Conservation (phyloP, 2,888 invertebrate genomes). For the Galeruca laticollis region DNA sequence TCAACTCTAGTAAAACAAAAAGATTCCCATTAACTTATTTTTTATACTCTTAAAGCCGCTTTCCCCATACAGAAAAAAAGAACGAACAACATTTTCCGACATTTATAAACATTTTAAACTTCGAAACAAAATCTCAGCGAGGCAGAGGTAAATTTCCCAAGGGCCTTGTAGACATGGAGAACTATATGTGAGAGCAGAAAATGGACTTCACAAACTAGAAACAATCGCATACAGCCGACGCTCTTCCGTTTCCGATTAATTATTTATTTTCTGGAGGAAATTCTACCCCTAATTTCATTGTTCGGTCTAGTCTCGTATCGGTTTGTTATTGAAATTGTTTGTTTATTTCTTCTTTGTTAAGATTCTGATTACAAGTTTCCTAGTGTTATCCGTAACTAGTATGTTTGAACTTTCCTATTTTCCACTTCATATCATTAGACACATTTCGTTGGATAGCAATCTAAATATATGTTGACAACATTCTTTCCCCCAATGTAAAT, state of each 20-base stretch:
- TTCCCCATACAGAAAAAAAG: slow-evolving; percentile 3
- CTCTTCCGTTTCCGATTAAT: slow-evolving; percentile 42
- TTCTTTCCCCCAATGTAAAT: too few relatives aligned
- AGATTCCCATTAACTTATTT: too few relatives aligned
- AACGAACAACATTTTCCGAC: slow-evolving; percentile 42
- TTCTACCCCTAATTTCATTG: slow-evolving; percentile 28
- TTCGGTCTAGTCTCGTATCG: slow-evolving; percentile 17
- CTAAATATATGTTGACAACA: too few relatives aligned
- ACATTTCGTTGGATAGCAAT: too few relatives aligned
- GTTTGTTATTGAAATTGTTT: slow-evolving; percentile 20
- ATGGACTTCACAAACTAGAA: slow-evolving; percentile 54
- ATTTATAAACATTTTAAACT: slow-evolving; percentile 55
- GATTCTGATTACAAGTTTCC: background rate
- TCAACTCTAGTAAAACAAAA: too few relatives aligned
- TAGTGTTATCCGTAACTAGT: background rate
- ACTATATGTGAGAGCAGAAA: slow-evolving; percentile 51
- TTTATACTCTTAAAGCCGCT: background rate
- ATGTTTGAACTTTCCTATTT: background rate
- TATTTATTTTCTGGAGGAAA: slow-evolving; percentile 46
- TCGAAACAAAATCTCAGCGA: slow-evolving; percentile 51
- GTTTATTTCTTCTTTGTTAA: background rate
- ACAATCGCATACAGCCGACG: slow-evolving; percentile 48
- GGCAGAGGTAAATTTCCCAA: slow-evolving; percentile 52
- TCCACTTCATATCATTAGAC: background rate
- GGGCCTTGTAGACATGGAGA: slow-evolving; percentile 47